Evolutionary conservation across 2,113 vertebrate species (phyloP), one percentile per base, ranked within the genome.

Genomic region (Pteronura brasiliensis): DNA sequence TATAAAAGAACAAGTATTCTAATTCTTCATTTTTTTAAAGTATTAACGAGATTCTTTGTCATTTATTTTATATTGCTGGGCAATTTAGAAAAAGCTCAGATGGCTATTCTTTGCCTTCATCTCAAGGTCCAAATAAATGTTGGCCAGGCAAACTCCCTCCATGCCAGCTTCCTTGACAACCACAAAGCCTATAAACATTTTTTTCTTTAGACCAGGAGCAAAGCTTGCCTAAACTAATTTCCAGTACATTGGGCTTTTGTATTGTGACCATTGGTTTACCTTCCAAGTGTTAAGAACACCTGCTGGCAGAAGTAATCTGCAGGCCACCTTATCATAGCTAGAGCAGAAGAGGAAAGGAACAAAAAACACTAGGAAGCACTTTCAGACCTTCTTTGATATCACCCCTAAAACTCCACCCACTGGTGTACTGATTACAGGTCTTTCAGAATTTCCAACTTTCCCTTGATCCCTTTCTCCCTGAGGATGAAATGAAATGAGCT

Each of bases 401-500:
- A 44, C 6, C 42, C 1, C 14, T 23, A 17, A 34, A 47, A 12
- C 13, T 20, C 36, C 7, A 8, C 29, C 42, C 15, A 4, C 5
- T 5, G 55, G 21, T 4, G 25, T 10, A 10, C 47, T 7, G 65
- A 29, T 4, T 36, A 0, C 23, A 10, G 4, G 20, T 52, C 27
- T 85, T n/a, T 69, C 7, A 80, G 27, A 74, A 34, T 7, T 72
- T 69, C 74, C 31, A 52, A 1, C 55, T 80, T 57, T 25, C 10
- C 86, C 89, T 44, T 44, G 31, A 77, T 34, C 15, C 25, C 18
- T 63, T 96, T 76, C 69, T 44, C 52, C 47, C 13, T 7, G 49
- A 77, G 52, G 42, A 80, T 52, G 15, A 63, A 89, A 96, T 74
- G 94, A 80, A 97, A 67, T 80, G 80, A 96, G 83, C 82, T 90